Conservation (phyloP, 30 jellyfish, hydroid and myxozoan genomes). For the Sanderia malayensis region DNA sequence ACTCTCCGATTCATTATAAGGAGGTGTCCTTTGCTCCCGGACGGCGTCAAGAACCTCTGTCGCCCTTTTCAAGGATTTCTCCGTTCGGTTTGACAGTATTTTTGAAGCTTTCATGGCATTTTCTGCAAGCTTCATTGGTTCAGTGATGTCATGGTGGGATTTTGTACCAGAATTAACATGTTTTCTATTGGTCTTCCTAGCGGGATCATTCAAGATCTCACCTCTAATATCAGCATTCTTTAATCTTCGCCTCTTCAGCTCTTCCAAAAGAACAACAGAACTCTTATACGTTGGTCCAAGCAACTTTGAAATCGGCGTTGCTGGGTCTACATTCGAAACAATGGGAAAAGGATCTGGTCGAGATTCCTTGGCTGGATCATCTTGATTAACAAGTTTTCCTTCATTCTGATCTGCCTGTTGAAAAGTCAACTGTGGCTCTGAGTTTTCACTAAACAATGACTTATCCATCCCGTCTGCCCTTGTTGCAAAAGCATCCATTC, state of each 20-base stretch:
- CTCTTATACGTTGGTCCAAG: constrained; percentile 64
- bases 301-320: constrained; percentile 50
- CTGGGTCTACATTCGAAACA: background rate
- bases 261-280: constrained; percentile 56
- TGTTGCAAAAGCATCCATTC: no score
- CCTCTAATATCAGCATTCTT: background rate
- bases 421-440: no score
- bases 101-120: constrained; percentile 57
- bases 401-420: no score
- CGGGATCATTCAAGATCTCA: no score
- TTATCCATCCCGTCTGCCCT: no score
- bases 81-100: constrained; percentile 39
- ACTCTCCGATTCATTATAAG: constrained; percentile 18
- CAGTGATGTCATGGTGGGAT: constrained; percentile 3
- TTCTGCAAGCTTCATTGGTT: constrained; percentile 46
- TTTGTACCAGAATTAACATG: background rate
- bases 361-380: no score
- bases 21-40: constrained; percentile 54
- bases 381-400: no score
- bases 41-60: constrained; percentile 47
- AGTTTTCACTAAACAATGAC: no score
- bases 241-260: constrained; percentile 30
- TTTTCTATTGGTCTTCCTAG: no score
- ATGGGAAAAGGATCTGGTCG: no score
- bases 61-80: constrained; percentile 58